Conservation (phyloP, 2,113 vertebrate genomes). For the Thalassarche chlororhynchos region DNA sequence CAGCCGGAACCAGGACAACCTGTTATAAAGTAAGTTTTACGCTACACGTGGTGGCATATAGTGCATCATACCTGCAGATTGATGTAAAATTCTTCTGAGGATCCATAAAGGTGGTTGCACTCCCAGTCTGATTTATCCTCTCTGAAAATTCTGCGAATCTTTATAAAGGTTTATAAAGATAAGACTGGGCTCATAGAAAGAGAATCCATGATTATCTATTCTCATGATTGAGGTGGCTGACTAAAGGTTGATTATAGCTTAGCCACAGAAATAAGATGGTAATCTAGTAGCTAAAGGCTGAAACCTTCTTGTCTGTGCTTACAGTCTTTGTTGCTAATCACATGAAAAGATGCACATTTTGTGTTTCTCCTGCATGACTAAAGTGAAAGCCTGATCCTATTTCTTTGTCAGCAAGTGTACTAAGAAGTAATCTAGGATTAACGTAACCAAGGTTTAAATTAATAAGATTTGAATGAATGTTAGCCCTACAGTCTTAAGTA, state of each 20-base stretch:
- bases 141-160: background rate
- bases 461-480: background rate
- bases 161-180: background rate
- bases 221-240: background rate
- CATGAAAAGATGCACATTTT: background rate
- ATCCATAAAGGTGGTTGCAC: background rate
- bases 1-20: too few species aligned
- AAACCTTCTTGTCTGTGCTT: constrained; percentile 26
- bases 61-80: background rate
- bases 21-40: background rate
- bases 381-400: background rate
- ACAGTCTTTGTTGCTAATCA: constrained; percentile 28
- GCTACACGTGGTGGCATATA: background rate
- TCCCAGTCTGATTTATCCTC: background rate
- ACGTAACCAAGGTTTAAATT: constrained; percentile 2
- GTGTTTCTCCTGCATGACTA: background rate
- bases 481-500: background rate
- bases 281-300: background rate
- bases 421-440: constrained; percentile 35
- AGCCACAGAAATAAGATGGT: background rate
- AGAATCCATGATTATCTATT: background rate
- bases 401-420: background rate
- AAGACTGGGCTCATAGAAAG: background rate
- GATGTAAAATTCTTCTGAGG: background rate
- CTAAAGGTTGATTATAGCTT: constrained; percentile 32